phyloP scores from a whole-genome alignment of 2,797 vertebrate genomes.

The Myripristis jacobus region DNA sequence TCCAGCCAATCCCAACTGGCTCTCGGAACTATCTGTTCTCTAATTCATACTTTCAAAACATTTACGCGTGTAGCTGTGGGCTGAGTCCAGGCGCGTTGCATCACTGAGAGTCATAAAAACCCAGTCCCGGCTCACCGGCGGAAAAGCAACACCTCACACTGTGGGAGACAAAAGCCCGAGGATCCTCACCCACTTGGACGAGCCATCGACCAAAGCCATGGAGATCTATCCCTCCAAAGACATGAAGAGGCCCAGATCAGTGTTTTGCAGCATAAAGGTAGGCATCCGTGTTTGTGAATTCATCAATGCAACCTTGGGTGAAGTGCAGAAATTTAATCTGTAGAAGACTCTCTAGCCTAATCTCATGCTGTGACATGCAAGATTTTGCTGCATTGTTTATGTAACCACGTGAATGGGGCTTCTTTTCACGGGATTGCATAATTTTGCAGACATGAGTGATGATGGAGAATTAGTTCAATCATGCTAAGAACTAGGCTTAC shows the following conservation, averaged over 20 bases:
- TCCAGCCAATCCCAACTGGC: constrained; percentile 36
- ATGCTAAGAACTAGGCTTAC: no score
- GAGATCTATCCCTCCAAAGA: constrained; percentile 62
- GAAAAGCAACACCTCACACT: background rate
- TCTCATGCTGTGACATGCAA: constrained; percentile 15
- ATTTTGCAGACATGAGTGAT: background rate
- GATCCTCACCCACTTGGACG: background rate
- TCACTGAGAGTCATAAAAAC: constrained; percentile 69
- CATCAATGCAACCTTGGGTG: background rate
- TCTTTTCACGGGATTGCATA: constrained; percentile 3
- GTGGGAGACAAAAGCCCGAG: constrained; percentile 9
- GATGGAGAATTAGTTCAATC: background rate
- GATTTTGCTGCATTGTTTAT: background rate
- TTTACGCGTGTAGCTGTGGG: constrained; percentile 70
- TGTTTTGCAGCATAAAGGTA: constrained; percentile 82
- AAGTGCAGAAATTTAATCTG: no score
- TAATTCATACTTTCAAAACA: constrained; percentile 64
- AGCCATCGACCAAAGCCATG: constrained; percentile 50
- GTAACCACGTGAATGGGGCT: background rate
- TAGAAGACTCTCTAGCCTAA: no score
- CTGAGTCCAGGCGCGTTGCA: constrained; percentile 73
- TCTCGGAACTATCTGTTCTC: constrained; percentile 27
- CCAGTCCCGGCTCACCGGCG: constrained; percentile 30
- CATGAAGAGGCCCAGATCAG: constrained; percentile 51
- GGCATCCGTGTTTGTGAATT: background rate